Evolutionary conservation across 2,113 vertebrate genomes (phyloP), one percentile per base, ranked within the genome.

Genomic region (Callipepla squamata): DNA sequence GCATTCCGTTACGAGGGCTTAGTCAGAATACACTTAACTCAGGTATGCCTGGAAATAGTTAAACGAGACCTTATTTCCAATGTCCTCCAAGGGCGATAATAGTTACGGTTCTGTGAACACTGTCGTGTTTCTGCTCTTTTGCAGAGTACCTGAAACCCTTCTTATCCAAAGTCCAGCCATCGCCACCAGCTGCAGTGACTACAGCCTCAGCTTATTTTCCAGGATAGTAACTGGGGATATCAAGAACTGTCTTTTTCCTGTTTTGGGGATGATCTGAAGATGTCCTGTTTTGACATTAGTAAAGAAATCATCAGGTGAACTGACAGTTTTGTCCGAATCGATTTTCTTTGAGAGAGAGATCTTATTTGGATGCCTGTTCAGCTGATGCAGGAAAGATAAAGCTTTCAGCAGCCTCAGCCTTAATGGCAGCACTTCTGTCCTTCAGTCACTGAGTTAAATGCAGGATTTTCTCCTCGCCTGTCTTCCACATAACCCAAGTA

Each of bases 151-250:
- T 97, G 57, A 98, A 98, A 79, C 92, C 95, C 0, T 68, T 95
- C 68, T 1, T 94, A 9, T 51, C 97, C 9, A 94, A 77, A 36
- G 42, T 85, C 12, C 96, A 96, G 6, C 75, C 58, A 0, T 28
- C 76, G 3, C 81, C 94, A 21, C 98, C 95, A 74, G 80, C 96
- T 5, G 38, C 59, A 22, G 47, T 10, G 47, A 84, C 97, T 4
- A n/a, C 94, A 20, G 28, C 97, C 15, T 99, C 99, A 0, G 98
- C 99, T 0, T 99, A 99, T 78, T 99, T 99, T 83, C 98, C 99
- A 48, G 98, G 98, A 69, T 98, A 98, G 94, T 4, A 48, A 82
- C 40, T 21, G n/a, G 34, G 65, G 13, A 6, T 87, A 92, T 82
- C n/a, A 6, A 45, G 69, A 58, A 30, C 11, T 22, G 13, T 68